Evolutionary conservation across 2,797 vertebrate genomes (phyloP).

Genomic region (Dermochelys coriacea): DNA sequence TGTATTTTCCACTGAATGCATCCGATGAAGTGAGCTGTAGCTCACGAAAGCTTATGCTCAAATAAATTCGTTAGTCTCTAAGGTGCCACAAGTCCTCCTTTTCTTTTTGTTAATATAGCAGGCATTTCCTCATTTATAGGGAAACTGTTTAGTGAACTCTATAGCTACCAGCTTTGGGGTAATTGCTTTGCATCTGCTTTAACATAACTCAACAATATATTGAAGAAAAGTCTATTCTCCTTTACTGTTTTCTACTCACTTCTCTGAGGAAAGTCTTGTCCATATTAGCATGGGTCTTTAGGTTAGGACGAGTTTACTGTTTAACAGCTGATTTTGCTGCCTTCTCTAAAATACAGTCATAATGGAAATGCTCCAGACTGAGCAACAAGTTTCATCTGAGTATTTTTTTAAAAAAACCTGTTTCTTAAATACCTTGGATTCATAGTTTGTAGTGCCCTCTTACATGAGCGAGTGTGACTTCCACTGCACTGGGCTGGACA

Average conservation of each 20-base stretch:
- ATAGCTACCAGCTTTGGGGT: background rate
- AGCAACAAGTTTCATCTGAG: background rate
- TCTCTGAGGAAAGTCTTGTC: background rate
- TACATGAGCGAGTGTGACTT: background rate
- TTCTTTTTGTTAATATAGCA: background rate
- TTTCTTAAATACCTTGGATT: background rate
- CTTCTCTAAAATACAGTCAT: background rate
- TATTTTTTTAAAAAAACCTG: background rate
- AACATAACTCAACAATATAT: background rate
- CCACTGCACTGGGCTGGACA: background rate
- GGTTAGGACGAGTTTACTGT: background rate
- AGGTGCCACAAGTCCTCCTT: too few species aligned
- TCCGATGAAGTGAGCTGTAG: too few species aligned
- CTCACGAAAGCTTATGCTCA: too few species aligned
- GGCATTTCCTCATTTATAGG: background rate
- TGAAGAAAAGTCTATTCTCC: background rate
- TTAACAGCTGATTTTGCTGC: background rate
- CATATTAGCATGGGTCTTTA: background rate
- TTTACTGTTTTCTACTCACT: background rate
- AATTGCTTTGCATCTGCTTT: background rate
- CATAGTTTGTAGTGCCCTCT: background rate
- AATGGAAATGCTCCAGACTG: background rate
- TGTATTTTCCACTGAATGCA: too few species aligned
- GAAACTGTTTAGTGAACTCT: background rate
- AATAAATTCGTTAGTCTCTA: too few species aligned